A percentile compares a stretch with the other conserved stretches of the same genome.
These are phyloP conservation scores for Pseudopodoces humilis DNA, from an alignment of 2,113 vertebrate genomes.

Conservation along the genomic window DNA sequence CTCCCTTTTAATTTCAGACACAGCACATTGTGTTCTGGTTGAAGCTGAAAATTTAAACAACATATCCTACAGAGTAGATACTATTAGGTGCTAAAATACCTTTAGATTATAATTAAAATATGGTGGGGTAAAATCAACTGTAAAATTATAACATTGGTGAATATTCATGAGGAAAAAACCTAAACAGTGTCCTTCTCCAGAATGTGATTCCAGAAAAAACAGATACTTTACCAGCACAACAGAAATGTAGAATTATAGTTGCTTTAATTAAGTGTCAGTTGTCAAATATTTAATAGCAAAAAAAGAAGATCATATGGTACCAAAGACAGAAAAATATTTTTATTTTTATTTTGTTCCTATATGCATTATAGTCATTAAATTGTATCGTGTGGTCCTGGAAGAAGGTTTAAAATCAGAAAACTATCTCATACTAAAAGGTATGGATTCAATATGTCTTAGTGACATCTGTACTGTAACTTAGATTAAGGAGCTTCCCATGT, in stretches of 20 bases:
- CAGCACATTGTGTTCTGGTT: not conserved
- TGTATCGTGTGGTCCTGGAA: not conserved
- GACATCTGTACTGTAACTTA: not conserved
- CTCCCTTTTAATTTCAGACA: not conserved
- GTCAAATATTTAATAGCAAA: not conserved
- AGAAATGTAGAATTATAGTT: not conserved
- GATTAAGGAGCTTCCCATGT: not conserved
- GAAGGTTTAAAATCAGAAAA: not conserved
- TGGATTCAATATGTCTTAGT: not conserved
- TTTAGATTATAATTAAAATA: not conserved
- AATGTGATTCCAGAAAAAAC: not conserved
- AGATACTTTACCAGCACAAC: not conserved
- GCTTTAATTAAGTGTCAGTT: not conserved
- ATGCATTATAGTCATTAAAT: not conserved
- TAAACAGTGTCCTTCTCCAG: not conserved
- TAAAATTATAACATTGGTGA: not conserved
- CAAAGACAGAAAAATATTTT: not conserved
- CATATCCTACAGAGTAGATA: fast-evolving
- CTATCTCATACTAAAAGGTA: not conserved
- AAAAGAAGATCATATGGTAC: not conserved
- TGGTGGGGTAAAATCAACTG: not conserved
- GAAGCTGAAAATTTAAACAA: not conserved
- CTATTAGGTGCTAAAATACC: not conserved
- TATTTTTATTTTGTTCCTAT: not conserved
- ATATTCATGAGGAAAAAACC: not conserved